A percentile compares a stretch with the other conserved stretches of the same genome.
These are phyloP conservation scores for Lasioglossum pauxillum DNA, from an alignment of 2,888 invertebrate genomes.

Conservation along the genomic window DNA sequence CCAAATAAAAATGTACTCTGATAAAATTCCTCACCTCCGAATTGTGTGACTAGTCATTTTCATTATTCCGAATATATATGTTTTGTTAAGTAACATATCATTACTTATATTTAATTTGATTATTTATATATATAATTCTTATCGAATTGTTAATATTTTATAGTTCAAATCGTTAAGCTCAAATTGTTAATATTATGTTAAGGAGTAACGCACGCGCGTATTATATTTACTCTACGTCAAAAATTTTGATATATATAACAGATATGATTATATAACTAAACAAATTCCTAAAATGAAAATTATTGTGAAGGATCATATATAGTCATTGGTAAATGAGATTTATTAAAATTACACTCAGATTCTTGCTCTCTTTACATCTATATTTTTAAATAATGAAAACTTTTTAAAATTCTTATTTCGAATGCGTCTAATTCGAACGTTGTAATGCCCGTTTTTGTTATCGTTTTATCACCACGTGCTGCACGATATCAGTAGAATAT, in stretches of 20 bases:
- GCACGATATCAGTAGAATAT: not conserved
- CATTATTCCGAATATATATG: no score
- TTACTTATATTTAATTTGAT: not conserved
- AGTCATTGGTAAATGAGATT: not conserved
- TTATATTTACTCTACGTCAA: not conserved
- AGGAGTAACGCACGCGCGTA: not conserved
- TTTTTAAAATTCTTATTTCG: not conserved
- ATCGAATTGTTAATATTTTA: not conserved
- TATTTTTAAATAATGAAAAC: not conserved
- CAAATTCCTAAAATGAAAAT: not conserved
- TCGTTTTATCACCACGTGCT: not conserved
- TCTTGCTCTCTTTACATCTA: not conserved
- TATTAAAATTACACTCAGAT: not conserved
- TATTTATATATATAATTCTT: no score
- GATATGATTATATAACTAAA: not conserved
- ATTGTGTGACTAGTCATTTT: not conserved
- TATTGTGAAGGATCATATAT: not conserved
- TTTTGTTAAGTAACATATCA: not conserved
- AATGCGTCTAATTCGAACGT: not conserved
- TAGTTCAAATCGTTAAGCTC: not conserved
- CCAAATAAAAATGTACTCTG: conserved; percentile 48
- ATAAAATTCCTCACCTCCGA: conserved; percentile 31
- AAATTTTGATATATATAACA: not conserved
- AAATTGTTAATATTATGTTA: not conserved
- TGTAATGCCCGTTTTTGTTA: not conserved